These are phyloP conservation scores for Malthinus flaveolus DNA, from an alignment of 2,888 invertebrate genomes.

Conservation along the genomic window DNA sequence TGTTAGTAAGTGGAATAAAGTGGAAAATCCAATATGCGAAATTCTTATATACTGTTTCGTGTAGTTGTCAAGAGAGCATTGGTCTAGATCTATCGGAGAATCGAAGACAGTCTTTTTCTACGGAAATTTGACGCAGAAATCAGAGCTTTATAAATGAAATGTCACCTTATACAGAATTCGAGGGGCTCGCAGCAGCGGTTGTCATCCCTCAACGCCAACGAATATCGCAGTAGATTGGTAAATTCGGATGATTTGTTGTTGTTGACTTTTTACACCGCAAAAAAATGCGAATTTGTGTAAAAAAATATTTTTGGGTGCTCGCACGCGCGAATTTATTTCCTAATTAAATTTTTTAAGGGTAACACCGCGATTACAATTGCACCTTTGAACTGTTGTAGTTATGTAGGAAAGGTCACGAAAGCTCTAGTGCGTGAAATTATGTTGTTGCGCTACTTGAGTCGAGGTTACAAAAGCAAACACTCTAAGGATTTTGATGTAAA, in stretches of 20 bases:
- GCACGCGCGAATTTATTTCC: neutral
- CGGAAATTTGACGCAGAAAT: slow-evolving; percentile 40
- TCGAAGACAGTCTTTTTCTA: slow-evolving; percentile 36
- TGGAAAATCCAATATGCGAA: slow-evolving; percentile 37
- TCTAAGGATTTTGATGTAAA: too few species aligned
- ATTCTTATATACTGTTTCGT: slow-evolving; percentile 30
- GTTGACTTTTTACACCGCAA: slow-evolving; percentile 20
- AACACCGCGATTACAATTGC: too few species aligned
- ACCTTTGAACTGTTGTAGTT: slow-evolving; percentile 6
- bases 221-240: slow-evolving; percentile 26
- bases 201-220: slow-evolving; percentile 29
- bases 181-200: slow-evolving; percentile 27
- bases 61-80: slow-evolving; percentile 37
- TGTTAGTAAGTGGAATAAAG: slow-evolving; percentile 20
- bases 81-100: slow-evolving; percentile 34
- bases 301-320: neutral
- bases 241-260: slow-evolving; percentile 28
- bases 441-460: slow-evolving; percentile 41
- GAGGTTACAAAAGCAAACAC: slow-evolving; percentile 1
- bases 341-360: neutral
- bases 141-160: slow-evolving; percentile 41
- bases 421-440: slow-evolving; percentile 43
- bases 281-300: neutral
- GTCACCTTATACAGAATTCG: slow-evolving; percentile 34
- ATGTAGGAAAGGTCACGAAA: slow-evolving; percentile 38